These are phyloP conservation scores for Anoplophora glabripennis DNA, from an alignment of 1,140 invertebrate genomes.

Conservation along the genomic window DNA sequence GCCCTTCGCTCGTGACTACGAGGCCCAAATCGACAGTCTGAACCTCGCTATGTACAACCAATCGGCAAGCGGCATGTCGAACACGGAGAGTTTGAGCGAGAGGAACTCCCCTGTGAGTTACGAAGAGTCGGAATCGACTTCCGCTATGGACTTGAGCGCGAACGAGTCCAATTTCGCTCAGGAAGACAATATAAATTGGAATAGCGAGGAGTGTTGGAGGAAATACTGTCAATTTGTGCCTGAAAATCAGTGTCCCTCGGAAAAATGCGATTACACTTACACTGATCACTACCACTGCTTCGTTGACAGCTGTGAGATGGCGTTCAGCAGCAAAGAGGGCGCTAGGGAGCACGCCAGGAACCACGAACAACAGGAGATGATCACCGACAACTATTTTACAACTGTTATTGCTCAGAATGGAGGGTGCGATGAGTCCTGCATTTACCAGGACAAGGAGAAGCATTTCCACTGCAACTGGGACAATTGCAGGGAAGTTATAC, in stretches of 20 bases:
- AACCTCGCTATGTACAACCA: slow-evolving; percentile 40
- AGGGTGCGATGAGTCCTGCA: slow-evolving; percentile 68
- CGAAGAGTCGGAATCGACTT: slow-evolving; percentile 40
- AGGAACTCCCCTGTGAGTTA: slow-evolving; percentile 46
- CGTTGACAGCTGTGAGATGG: slow-evolving; percentile 63
- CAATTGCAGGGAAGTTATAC: slow-evolving; percentile 80
- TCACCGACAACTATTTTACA: slow-evolving; percentile 77
- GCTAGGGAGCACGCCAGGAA: slow-evolving; percentile 81
- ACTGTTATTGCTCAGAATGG: slow-evolving; percentile 60
- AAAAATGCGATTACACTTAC: slow-evolving; percentile 67
- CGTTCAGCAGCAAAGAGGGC: slow-evolving; percentile 72
- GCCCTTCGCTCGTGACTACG: slow-evolving; percentile 39
- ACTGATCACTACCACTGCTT: slow-evolving; percentile 80
- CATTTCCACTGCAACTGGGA: slow-evolving; percentile 90
- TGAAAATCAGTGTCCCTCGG: slow-evolving; percentile 52
- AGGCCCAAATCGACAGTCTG: slow-evolving; percentile 36
- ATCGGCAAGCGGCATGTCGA: slow-evolving; percentile 33
- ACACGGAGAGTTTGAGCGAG: slow-evolving; percentile 46
- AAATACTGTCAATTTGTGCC: slow-evolving; percentile 59
- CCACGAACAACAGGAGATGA: slow-evolving; percentile 82
- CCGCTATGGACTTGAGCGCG: slow-evolving; percentile 47
- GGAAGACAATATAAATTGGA: slow-evolving; percentile 37
- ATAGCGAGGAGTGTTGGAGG: slow-evolving; percentile 58
- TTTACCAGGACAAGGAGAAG: slow-evolving; percentile 72
- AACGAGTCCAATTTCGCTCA: slow-evolving; percentile 40